A percentile compares a stretch with the other conserved stretches of the same genome.
phyloP scores from a whole-genome alignment of 30 jellyfish, hydroid and myxozoan genomes.

The Hydractinia echinata region DNA sequence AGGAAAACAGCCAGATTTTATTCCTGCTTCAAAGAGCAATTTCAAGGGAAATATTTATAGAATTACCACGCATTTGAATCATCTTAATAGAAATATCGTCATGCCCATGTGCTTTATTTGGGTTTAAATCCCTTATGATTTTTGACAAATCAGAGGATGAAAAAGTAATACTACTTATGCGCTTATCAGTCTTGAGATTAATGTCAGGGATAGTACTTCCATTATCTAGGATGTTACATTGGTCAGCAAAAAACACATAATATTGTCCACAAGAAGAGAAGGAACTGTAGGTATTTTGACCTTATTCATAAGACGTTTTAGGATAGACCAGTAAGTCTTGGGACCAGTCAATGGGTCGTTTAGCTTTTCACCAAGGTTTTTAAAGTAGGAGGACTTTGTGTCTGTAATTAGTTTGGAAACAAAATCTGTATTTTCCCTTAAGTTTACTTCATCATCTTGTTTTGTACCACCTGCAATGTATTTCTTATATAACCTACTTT shows the following conservation, averaged over 20 bases:
- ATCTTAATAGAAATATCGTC: slow-evolving; percentile 44
- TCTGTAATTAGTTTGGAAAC: slow-evolving; percentile 38
- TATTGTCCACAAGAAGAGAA: slow-evolving; percentile 48
- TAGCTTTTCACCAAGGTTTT: slow-evolving; percentile 45
- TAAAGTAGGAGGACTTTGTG: slow-evolving; percentile 49
- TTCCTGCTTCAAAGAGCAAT: slow-evolving; percentile 26
- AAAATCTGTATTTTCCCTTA: slow-evolving; percentile 13
- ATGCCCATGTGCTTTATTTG: slow-evolving; percentile 55
- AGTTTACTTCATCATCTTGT: slow-evolving; percentile 29
- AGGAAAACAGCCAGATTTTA: slow-evolving; percentile 44
- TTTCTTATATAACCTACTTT: slow-evolving; percentile 26
- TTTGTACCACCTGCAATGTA: slow-evolving; percentile 39
- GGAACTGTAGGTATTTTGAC: slow-evolving; percentile 57
- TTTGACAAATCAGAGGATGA: slow-evolving; percentile 46
- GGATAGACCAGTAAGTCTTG: slow-evolving; percentile 60
- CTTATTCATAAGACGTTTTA: slow-evolving; percentile 48
- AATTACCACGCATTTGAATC: slow-evolving; percentile 46
- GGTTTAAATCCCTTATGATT: slow-evolving; percentile 35
- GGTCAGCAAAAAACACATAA: slow-evolving; percentile 48
- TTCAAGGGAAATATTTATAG: slow-evolving; percentile 56
- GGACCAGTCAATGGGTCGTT: slow-evolving; percentile 39
- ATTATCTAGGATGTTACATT: slow-evolving; percentile 52
- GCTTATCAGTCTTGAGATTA: slow-evolving; percentile 30
- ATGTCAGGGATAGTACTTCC: slow-evolving; percentile 53
- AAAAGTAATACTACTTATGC: slow-evolving; percentile 34